Evolutionary conservation across 1,140 invertebrate species (phyloP).

Genomic region (Protaetia brevitarsis): DNA sequence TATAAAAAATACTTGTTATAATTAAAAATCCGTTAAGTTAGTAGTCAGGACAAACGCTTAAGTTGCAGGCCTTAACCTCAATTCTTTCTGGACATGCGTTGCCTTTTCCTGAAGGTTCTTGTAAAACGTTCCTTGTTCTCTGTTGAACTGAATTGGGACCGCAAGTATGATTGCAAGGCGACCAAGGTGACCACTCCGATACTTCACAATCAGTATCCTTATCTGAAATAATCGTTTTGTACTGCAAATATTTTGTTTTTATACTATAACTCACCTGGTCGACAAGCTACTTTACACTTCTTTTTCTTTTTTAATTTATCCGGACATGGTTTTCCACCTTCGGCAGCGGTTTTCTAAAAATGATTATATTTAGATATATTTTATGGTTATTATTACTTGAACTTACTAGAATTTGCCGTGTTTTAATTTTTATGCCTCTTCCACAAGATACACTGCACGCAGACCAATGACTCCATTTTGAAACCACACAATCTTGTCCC

Average conservation of each 20-base stretch:
- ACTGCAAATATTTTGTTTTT: constrained; percentile 18
- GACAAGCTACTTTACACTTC: constrained; percentile 51
- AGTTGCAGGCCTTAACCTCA: constrained; percentile 34
- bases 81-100: constrained; percentile 43
- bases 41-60: constrained; percentile 29
- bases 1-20: not conserved
- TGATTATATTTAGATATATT: no score
- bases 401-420: constrained; percentile 25
- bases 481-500: constrained; percentile 52
- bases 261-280: not conserved
- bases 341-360: constrained; percentile 55
- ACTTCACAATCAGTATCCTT: constrained; percentile 54
- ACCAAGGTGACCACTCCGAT: constrained; percentile 61
- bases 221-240: not conserved
- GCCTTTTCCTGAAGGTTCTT: constrained; percentile 42
- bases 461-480: constrained; percentile 61
- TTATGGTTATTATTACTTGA: no score
- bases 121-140: constrained; percentile 50
- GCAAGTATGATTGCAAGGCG: constrained; percentile 58
- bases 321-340: constrained; percentile 69
- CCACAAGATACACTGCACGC: constrained; percentile 63
- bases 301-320: constrained; percentile 54
- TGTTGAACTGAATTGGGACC: constrained; percentile 51
- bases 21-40: not conserved
- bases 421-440: constrained; percentile 51